Percentiles rank a stretch among this genome's conserved stretches.
phyloP scores from a whole-genome alignment of 2,888 invertebrate genomes.

The Cheilosia vernalis region DNA sequence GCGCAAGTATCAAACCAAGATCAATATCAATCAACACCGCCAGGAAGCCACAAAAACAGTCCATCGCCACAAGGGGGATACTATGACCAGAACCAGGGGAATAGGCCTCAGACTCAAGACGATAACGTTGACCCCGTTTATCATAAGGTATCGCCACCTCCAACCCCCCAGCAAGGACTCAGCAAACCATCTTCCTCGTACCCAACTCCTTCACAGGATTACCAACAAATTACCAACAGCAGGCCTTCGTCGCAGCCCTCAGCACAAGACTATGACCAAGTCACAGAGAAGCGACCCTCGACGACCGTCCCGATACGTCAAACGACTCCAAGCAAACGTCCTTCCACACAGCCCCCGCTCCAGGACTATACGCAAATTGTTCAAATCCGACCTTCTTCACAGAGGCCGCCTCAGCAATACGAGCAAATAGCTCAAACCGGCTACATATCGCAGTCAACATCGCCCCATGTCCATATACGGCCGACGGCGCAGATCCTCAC shows the following conservation, averaged over 20 bases:
- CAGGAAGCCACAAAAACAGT: slow-evolving; percentile 12
- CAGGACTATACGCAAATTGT: slow-evolving; percentile 28
- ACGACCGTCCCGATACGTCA: background rate
- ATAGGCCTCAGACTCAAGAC: no score
- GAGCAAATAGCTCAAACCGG: slow-evolving; percentile 57
- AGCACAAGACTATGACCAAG: slow-evolving; percentile 38
- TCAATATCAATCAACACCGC: slow-evolving; percentile 44
- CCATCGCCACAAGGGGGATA: background rate
- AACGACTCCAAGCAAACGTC: background rate
- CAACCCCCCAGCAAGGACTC: background rate
- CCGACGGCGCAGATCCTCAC: slow-evolving; percentile 63
- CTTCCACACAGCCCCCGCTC: slow-evolving; percentile 14
- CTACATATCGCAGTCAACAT: slow-evolving; percentile 47
- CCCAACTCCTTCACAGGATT: slow-evolving; percentile 18
- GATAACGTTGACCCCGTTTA: background rate
- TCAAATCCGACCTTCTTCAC: slow-evolving; percentile 40
- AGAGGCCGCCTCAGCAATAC: slow-evolving; percentile 36
- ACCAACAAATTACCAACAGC: slow-evolving; percentile 36
- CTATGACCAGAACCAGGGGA: no score
- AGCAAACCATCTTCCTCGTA: slow-evolving; percentile 25
- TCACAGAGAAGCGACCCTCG: background rate
- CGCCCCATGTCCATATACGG: slow-evolving; percentile 27
- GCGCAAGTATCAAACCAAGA: slow-evolving; percentile 10
- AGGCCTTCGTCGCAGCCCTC: slow-evolving; percentile 36
- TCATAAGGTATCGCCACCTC: no score